Base-by-base conservation (phyloP, 2,888 invertebrate genomes). In the Bursaphelenchus okinawaensis region DNA sequence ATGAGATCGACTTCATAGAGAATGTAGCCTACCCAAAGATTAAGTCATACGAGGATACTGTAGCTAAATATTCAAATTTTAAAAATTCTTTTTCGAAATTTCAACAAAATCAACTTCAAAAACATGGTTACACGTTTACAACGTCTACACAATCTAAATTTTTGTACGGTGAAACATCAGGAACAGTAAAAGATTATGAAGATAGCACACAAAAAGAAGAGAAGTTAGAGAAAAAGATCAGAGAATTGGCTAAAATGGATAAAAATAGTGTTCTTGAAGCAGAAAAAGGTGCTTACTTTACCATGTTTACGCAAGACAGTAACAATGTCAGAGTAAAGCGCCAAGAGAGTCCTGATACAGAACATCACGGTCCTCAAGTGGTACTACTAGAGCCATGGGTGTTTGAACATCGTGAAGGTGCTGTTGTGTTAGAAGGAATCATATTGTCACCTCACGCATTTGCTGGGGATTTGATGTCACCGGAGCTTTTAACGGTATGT, bases 381-480 rank as follows among this genome's bases (percentile, higher is more conserved):
- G 20, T 23, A 8, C 52, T 62, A 1, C 52, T 68, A 12, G 63
- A 28, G n/a, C 68, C 68, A n/a, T 68, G 61, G 27, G 68, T 69
- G 7, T 70, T 68, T 28, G 26, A 23, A 16, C 69, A 54, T 50
- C 27, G 63, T 22, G 55, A 70, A 0, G 57, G 50, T 29, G 28
- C 40, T 8, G 68, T 70, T 16, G 69, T 56, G 16, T 26, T 68
- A 6, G 68, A 68, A 51, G 63, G 50, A 8, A 23, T 69, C 0
- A 68, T 55, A 0, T 29, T 68, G n/a, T 68, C 68, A 7, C 68
- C 68, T 12, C 40, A 68, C 51, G 68, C 68, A 1, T 68, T 68
- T 52, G 52, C 69, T 26, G 26, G 55, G 9, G 70, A 68, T 50
- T 19, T 68, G n/a, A 24, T 65, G 9, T 52, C 62, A 19, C 68